These are phyloP conservation scores for Spermophilus dauricus DNA, from an alignment of 2,113 vertebrate genomes.

Conservation along the genomic window DNA sequence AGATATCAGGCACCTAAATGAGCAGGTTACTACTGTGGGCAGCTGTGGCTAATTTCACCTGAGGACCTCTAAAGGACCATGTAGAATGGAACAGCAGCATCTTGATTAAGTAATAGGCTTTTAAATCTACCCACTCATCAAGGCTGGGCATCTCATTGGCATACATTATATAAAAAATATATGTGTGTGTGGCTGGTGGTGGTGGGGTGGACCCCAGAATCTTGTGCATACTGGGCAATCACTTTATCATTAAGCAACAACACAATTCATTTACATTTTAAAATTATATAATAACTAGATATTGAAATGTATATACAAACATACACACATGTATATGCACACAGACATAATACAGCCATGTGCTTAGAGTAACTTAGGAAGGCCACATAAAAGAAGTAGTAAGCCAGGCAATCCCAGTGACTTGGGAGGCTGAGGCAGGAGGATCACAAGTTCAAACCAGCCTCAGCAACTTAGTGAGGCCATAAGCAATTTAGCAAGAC, in stretches of 20 bases:
- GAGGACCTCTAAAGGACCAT: background rate
- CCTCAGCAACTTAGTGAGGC: too few relatives aligned
- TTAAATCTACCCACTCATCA: background rate
- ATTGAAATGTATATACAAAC: background rate
- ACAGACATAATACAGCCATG: background rate
- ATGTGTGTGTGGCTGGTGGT: too few relatives aligned
- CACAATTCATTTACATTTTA: background rate
- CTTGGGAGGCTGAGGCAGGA: too few relatives aligned
- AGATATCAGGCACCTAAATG: background rate
- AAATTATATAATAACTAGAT: background rate
- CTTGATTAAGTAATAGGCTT: background rate
- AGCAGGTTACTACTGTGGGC: background rate
- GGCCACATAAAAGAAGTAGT: too few relatives aligned
- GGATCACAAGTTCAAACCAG: too few relatives aligned
- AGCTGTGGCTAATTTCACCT: background rate
- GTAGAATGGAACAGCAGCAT: background rate
- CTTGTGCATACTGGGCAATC: background rate
- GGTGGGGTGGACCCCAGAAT: background rate
- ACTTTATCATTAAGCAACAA: too few relatives aligned
- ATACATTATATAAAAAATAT: background rate
- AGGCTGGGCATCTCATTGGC: background rate
- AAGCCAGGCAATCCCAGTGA: too few relatives aligned
- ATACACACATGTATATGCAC: background rate
- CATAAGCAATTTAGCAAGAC: too few relatives aligned
- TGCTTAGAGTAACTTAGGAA: background rate